Base-by-base conservation (phyloP, 2,113 vertebrate genomes). In the Oncorhynchus tshawytscha region DNA sequence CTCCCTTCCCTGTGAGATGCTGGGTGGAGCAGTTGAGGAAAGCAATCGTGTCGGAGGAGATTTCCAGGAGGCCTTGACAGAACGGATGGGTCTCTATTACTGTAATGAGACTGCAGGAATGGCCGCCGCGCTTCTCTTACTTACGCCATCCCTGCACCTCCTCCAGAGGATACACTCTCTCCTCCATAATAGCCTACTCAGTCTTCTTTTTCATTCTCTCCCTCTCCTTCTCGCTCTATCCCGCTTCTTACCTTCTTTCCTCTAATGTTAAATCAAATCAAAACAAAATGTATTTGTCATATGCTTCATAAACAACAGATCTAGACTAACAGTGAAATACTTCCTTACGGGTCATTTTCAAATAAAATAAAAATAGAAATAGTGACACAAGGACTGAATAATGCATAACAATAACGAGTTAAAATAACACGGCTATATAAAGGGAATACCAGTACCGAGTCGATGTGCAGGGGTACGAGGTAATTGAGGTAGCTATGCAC, bases 71-170 rank as follows among this genome's bases (percentile, higher is more conserved):
- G 89, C 89, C 90, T 89, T 90, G 89, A 94, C 87, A 88, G 92
- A 88, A 93, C 76, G 86, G 88, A 90, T 93, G 84, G 90, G 88
- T 93, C 90, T 91, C 91, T 91, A 94, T 94, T 94, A 93, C 88
- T 88, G 88, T 93, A 94, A 94, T 94, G 92, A 94, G 92, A 87
- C 90, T 89, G 88, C 87, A 81, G 91, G 88, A 92, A 93, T 90
- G 92, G 90, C 84, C 79, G 70, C 83, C 80, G 78, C 90, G 85
- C 87, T 90, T 89, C 84, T 87, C 91, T 92, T 89, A 93, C 93
- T 94, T 93, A 91, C 81, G 80, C 86, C 90, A 90, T 92, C 91
- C 78, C 85, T 69, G 76, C 65, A 74, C 78, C 84, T 91, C 78
- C 88, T 92, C 89, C 81, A 73, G 90, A 92, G 91, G 87, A 93